phyloP scores from a whole-genome alignment of 2,888 invertebrate genomes.

The Leptura quadrifasciata region DNA sequence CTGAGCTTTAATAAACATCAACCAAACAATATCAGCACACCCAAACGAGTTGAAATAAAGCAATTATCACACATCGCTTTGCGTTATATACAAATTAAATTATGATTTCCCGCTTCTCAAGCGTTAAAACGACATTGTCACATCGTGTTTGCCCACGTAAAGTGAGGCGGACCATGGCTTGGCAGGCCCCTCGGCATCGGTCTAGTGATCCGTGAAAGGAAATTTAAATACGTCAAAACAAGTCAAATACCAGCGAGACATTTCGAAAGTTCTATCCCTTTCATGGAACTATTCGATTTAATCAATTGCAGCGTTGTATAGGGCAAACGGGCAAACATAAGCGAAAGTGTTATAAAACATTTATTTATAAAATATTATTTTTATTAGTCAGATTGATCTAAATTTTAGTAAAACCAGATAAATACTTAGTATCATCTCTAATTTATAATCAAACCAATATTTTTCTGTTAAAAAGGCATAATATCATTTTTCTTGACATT shows the following conservation, averaged over 20 bases:
- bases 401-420: too few species aligned
- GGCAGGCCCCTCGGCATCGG: conserved; percentile 14
- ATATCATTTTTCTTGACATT: too few species aligned
- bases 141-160: conserved; percentile 38
- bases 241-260: conserved; percentile 43
- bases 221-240: conserved; percentile 50
- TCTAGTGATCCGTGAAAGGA: conserved; percentile 45
- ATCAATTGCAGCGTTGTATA: background rate
- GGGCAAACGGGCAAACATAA: background rate
- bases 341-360: too few species aligned
- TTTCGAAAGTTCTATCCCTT: conserved; percentile 32
- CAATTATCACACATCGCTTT: conserved; percentile 56
- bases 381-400: too few species aligned
- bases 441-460: too few species aligned
- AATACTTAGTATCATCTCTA: too few species aligned
- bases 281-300: background rate
- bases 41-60: conserved; percentile 50
- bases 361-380: too few species aligned
- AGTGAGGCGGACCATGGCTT: conserved; percentile 21
- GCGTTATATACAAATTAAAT: conserved; percentile 46
- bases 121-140: conserved; percentile 54
- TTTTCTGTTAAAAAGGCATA: too few species aligned
- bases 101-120: conserved; percentile 47
- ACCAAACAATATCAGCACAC: conserved; percentile 42
- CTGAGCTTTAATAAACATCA: conserved; percentile 46